These are phyloP conservation scores for Diploscapter pachys DNA, from an alignment of 1,140 invertebrate species.

Conservation along the genomic window DNA sequence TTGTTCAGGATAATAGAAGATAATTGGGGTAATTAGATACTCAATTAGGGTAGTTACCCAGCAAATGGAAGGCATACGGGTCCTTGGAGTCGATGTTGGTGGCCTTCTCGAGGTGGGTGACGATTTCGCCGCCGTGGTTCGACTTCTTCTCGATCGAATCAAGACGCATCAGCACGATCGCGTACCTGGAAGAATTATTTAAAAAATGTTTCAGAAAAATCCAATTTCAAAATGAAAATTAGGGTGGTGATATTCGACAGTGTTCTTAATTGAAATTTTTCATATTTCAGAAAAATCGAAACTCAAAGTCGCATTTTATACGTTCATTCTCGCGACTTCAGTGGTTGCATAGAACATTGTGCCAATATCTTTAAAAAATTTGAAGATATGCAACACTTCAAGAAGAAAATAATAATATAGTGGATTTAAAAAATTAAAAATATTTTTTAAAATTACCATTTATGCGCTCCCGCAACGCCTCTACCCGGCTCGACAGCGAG, in stretches of 20 bases:
- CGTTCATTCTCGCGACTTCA: no score
- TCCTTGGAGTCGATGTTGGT: slow-evolving; percentile 42
- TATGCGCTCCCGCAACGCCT: slow-evolving; percentile 42
- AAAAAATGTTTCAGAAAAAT: neutral
- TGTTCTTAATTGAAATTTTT: neutral
- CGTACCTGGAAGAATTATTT: slow-evolving; percentile 35
- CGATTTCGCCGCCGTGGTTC: slow-evolving; percentile 23
- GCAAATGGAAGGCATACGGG: slow-evolving; percentile 41
- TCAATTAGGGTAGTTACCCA: slow-evolving; percentile 21
- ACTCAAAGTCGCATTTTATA: neutral
- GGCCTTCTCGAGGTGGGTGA: slow-evolving; percentile 42
- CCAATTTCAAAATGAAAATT: neutral
- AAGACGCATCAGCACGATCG: slow-evolving; percentile 34
- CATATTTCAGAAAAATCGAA: neutral
- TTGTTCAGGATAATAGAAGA: slow-evolving; percentile 2
- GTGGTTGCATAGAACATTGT: no score
- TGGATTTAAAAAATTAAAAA: neutral
- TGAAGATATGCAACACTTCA: neutral
- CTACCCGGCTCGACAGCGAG: slow-evolving; percentile 40
- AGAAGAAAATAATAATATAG: neutral
- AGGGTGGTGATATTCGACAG: neutral
- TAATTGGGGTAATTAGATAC: slow-evolving; percentile 16
- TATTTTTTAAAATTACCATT: slow-evolving; percentile 38
- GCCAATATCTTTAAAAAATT: neutral
- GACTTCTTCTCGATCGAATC: slow-evolving; percentile 32